phyloP scores from a whole-genome alignment of 2,888 invertebrate species.

The Cremastinae sp. region DNA sequence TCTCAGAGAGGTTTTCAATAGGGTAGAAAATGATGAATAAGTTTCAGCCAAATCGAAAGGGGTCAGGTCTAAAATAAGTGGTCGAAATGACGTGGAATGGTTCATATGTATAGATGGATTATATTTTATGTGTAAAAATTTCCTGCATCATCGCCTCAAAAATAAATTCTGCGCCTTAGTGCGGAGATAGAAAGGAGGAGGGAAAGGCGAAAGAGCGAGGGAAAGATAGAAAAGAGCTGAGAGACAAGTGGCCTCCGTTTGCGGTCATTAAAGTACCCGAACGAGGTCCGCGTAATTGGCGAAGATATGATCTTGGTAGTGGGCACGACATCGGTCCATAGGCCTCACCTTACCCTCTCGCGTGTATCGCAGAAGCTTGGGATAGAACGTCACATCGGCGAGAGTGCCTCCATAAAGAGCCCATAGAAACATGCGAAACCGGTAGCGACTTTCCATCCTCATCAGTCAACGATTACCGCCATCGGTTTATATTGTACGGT shows the following conservation, averaged over 20 bases:
- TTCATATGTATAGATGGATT: constrained; percentile 24
- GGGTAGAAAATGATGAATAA: too few relatives aligned
- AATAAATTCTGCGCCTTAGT: constrained; percentile 38
- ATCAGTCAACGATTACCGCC: constrained; percentile 13
- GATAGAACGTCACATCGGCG: constrained; percentile 38
- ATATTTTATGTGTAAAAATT: constrained; percentile 5
- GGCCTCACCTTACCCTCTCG: constrained; percentile 32
- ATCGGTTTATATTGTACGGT: constrained; percentile 37
- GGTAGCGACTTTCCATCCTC: constrained; percentile 27
- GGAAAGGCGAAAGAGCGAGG: constrained; percentile 31
- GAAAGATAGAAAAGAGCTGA: constrained; percentile 49
- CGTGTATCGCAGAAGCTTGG: constrained; percentile 39
- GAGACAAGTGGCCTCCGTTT: constrained; percentile 61
- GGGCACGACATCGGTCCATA: constrained; percentile 64
- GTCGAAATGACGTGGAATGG: constrained; percentile 2
- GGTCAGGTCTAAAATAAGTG: too few relatives aligned
- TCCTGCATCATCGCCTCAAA: constrained; percentile 6
- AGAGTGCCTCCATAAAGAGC: constrained; percentile 12
- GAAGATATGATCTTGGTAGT: constrained; percentile 66
- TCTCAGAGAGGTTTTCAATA: too few relatives aligned
- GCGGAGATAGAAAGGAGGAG: constrained; percentile 1
- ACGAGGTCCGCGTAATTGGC: constrained; percentile 67
- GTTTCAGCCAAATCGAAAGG: too few relatives aligned
- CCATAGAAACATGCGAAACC: constrained; percentile 28
- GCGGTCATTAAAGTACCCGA: constrained; percentile 65